Percentiles rank a stretch among this genome's conserved stretches.
Evolutionary conservation across 2,113 vertebrate genomes (phyloP).

Genomic region (Macquaria ambigua): DNA sequence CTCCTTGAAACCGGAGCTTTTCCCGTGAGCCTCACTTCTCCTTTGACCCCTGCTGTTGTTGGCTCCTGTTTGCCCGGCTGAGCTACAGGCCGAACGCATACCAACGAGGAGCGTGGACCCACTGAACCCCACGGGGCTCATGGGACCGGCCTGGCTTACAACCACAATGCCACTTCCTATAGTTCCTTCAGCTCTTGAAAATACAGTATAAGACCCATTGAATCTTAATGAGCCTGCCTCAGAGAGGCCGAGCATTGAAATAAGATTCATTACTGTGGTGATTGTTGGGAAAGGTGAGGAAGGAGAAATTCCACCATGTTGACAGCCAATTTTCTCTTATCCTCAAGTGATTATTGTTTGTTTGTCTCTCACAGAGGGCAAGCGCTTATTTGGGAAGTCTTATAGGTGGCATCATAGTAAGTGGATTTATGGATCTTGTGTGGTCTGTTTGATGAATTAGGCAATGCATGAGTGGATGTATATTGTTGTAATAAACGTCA

Average conservation of each 20-base stretch:
- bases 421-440: slow-evolving; percentile 17
- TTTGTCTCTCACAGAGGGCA: slow-evolving; percentile 31
- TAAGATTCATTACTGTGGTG: slow-evolving; percentile 57
- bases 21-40: slow-evolving; percentile 54
- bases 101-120: slow-evolving; percentile 23
- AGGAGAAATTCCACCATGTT: slow-evolving; percentile 46
- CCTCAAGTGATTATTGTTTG: slow-evolving; percentile 31
- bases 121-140: background rate
- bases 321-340: slow-evolving; percentile 49
- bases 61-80: slow-evolving; percentile 20
- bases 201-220: slow-evolving; percentile 8
- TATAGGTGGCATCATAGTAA: background rate
- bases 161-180: background rate
- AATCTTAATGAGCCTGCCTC: slow-evolving; percentile 41
- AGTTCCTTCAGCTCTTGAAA: slow-evolving; percentile 4
- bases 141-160: background rate
- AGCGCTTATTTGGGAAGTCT: background rate
- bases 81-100: slow-evolving; percentile 16
- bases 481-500: slow-evolving; percentile 1
- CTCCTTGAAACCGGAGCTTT: slow-evolving; percentile 45
- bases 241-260: slow-evolving; percentile 54
- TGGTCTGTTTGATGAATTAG: slow-evolving; percentile 24
- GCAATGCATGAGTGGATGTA: background rate
- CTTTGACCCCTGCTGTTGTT: slow-evolving; percentile 44
- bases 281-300: slow-evolving; percentile 29